Base-by-base conservation (phyloP, 64 coral and sea anemone genomes). In the Actinia tenebrosa region DNA sequence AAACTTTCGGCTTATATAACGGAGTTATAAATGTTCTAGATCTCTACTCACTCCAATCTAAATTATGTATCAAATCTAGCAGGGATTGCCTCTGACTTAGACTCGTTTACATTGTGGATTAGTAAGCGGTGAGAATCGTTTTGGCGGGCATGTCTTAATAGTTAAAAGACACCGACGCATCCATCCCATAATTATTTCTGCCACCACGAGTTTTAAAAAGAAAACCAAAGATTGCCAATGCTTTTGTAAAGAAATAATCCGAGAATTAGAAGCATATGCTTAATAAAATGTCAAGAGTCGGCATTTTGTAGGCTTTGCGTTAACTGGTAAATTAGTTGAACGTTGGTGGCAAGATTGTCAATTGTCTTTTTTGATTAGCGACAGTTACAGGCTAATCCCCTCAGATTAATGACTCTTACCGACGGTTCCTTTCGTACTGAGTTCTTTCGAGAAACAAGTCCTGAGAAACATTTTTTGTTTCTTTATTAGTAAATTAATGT, bases 81-180 rank as follows among this genome's bases (percentile, higher is more conserved):
- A 81, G 42, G 79, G 79, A 75, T 75, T 42, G 8, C 26, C 69
- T 15, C 27, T 75, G 69, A 75, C 69, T 81, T 81, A 45, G 43
- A 81, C 16, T 81, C 16, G 79, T 81, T 81, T 45, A 81, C 79
- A 53, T 23, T 81, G 50, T 53, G 79, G 79, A 81, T 81, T 81
- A 81, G 4, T 9, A 20, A 45, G 79, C 44, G 44, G 50, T 53
- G 16, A 16, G 7, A 53, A 20, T 81, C 43, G 3, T 81, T 81
- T 81, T 81, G 79, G 79, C 79, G 79, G 79, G 79, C 16, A 17
- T 53, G 18, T n/a, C 0, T 45, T 50, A 53, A 81, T 53, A 37
- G 4, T 79, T 37, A 45, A 79, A 81, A 75, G 69, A 75, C 23
- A 14, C 69, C 69, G 69, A 30, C 69, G 42, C 0, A 42, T 30